phyloP scores from a whole-genome alignment of 2,797 vertebrate genomes.

The Chanos chanos region DNA sequence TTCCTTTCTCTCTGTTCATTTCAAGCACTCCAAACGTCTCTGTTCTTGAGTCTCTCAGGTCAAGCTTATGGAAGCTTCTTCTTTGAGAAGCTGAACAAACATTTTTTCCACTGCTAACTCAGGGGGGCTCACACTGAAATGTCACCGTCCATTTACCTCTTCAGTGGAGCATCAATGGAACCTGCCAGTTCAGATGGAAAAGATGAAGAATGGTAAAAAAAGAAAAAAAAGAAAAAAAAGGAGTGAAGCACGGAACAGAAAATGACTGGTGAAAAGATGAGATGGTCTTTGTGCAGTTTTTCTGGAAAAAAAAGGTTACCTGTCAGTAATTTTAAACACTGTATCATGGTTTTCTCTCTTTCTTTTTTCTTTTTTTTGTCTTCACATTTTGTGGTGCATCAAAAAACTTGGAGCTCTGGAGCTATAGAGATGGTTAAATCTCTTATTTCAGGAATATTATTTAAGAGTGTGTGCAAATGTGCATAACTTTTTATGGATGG shows the following conservation, averaged over 20 bases:
- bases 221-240: not conserved
- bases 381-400: not conserved
- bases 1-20: too few relatives aligned
- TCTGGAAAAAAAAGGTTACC: not conserved
- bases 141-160: conserved; percentile 9
- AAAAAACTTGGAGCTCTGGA: too few relatives aligned
- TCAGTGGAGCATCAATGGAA: not conserved
- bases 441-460: conserved; percentile 59
- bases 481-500: conserved; percentile 61
- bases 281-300: conserved; percentile 7
- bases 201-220: not conserved
- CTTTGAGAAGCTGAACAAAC: conserved; percentile 6
- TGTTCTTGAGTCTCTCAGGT: not conserved
- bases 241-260: not conserved
- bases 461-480: conserved; percentile 49
- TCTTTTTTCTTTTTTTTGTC: not conserved
- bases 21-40: too few relatives aligned
- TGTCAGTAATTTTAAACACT: not conserved
- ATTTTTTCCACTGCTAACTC: conserved; percentile 28
- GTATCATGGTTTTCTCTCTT: conserved; percentile 15
- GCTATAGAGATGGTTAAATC: conserved; percentile 42
- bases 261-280: not conserved
- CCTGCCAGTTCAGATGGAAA: not conserved
- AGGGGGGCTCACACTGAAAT: conserved; percentile 19
- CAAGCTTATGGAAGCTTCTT: not conserved